Base-by-base conservation (phyloP, 2,797 vertebrate genomes). In the Moxostoma hubbsi region DNA sequence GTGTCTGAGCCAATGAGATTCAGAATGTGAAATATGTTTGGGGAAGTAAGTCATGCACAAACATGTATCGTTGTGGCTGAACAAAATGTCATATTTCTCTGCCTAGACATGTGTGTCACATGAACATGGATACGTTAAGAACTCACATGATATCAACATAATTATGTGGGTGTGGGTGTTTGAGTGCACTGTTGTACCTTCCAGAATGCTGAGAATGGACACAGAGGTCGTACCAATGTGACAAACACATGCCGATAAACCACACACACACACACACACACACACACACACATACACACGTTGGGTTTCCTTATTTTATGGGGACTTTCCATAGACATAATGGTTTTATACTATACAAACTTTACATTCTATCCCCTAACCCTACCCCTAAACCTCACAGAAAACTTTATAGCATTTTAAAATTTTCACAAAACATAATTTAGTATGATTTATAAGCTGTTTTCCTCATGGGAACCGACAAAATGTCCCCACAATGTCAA, bases 11-110 rank as follows among this genome's bases (percentile, higher is more conserved):
- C 46, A 78, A 77, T 66, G 75, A 78, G 50, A 72, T 65, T 57
- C 62, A 15, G 61, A 49, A 36, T 81, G 75, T 12, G 70, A 73
- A 73, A 83, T 81, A 77, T 74, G 78, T 79, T 49, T 45, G 74
- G 64, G 64, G 36, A 83, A 74, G 61, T 70, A 67, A 81, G 13
- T 15, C 79, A 76, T 81, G 79, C 75, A 51, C 64, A 75, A 79
- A 50, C 63, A 79, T 79, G 72, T 77, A 65, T 83, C 62, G 75
- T 68, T 76, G 81, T 66, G 4, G 62, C 71, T 79, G 67, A 55
- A 53, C 7, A 80, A 75, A 80, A 79, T 63, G 59, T 54, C 59
- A 78, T 62, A 45, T 70, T 65, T 79, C 69, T 71, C 58, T 7
- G 50, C 47, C 16, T 61, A 59, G n/a, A 75, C 24, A 55, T 45